These are phyloP conservation scores for Sus scrofa DNA, from an alignment of 2,113 vertebrate genomes.

Conservation along the genomic window DNA sequence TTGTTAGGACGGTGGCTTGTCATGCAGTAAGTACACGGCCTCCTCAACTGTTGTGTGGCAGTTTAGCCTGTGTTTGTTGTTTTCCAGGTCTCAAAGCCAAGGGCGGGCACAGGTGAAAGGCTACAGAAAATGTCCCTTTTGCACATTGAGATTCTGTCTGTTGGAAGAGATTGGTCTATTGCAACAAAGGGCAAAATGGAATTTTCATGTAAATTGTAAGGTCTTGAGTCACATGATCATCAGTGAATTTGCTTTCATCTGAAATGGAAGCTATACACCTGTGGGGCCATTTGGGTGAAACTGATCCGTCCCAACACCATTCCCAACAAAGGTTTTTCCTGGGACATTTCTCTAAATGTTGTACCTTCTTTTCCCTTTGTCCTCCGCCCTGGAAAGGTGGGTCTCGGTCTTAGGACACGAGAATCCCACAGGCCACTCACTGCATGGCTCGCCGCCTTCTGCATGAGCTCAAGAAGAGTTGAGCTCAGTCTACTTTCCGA, in stretches of 20 bases:
- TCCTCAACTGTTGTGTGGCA: neutral
- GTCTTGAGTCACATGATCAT: slow-evolving; percentile 77
- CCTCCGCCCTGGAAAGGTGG: neutral
- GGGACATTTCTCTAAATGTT: neutral
- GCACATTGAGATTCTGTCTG: slow-evolving; percentile 40
- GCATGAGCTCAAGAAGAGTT: neutral
- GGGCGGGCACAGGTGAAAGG: neutral
- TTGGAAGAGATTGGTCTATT: neutral
- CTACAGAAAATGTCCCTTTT: neutral
- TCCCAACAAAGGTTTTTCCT: slow-evolving; percentile 63
- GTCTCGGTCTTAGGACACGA: neutral
- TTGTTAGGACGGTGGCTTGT: neutral
- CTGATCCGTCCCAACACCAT: neutral
- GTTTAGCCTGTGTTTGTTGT: neutral
- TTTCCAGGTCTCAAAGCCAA: neutral
- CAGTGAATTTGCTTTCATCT: slow-evolving; percentile 81
- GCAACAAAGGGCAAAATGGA: slow-evolving; percentile 64
- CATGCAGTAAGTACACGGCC: neutral
- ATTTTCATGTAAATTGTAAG: slow-evolving; percentile 71
- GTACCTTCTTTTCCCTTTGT: neutral
- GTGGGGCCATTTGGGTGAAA: slow-evolving; percentile 59
- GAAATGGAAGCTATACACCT: slow-evolving; percentile 75
- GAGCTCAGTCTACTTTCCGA: neutral
- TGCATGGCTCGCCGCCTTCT: neutral
- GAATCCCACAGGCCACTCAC: neutral